phyloP scores from a whole-genome alignment of 2,888 invertebrate genomes.

The Melikaiella ostensackeni region DNA sequence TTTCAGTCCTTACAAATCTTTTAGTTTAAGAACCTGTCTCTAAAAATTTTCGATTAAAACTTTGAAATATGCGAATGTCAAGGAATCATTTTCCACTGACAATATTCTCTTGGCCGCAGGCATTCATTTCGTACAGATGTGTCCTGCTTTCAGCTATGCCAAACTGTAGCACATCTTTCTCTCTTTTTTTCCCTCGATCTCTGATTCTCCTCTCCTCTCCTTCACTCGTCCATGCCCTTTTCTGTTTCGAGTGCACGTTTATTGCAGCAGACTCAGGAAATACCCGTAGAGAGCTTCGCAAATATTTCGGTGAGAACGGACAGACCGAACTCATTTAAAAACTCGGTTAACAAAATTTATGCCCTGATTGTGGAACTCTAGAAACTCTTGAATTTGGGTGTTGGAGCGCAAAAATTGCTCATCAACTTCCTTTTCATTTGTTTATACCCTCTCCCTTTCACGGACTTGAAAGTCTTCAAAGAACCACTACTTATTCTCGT shows the following conservation, averaged over 20 bases:
- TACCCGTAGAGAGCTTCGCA: slow-evolving; percentile 30
- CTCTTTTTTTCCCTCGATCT: not conserved
- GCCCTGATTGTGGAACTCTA: not conserved
- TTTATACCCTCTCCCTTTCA: too few relatives aligned
- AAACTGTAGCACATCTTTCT: slow-evolving; percentile 4
- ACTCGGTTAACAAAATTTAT: slow-evolving; percentile 14
- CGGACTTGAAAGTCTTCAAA: too few relatives aligned
- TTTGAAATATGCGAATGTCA: slow-evolving; percentile 12
- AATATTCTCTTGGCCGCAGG: slow-evolving; percentile 20
- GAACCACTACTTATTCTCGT: too few relatives aligned
- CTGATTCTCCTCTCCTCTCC: slow-evolving; percentile 24
- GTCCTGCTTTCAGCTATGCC: slow-evolving; percentile 3
- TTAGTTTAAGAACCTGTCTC: not conserved
- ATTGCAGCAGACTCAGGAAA: slow-evolving; percentile 30
- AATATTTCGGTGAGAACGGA: slow-evolving; percentile 33
- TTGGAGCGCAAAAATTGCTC: not conserved
- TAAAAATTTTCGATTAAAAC: slow-evolving; percentile 1
- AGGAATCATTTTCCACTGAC: slow-evolving; percentile 39
- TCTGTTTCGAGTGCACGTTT: slow-evolving; percentile 39
- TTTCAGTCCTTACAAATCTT: not conserved
- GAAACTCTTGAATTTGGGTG: not conserved
- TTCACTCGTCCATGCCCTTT: slow-evolving; percentile 32
- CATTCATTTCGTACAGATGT: slow-evolving; percentile 30
- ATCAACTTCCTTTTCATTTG: too few relatives aligned
- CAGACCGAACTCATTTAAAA: slow-evolving; percentile 21